Evolutionary conservation across 2,113 vertebrate species (phyloP), one percentile per base, ranked within the genome.

Genomic region (Turdus rufiventris): DNA sequence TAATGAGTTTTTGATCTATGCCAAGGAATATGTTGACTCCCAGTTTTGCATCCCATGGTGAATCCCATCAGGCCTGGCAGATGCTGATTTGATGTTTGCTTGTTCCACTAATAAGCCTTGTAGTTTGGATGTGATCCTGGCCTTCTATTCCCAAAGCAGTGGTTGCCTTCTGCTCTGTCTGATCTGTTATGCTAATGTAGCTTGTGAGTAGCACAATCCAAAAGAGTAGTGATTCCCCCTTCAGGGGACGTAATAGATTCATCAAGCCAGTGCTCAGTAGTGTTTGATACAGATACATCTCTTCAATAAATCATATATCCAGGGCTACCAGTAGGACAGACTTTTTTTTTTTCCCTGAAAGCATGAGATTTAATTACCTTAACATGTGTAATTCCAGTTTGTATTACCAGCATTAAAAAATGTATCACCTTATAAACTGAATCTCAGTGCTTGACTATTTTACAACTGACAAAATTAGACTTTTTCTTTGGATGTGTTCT

Each of bases 31-130:
- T 81, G 86, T 85, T 93, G 88, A 93, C 74, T 95, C 72, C 61
- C 31, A 58, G 15, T 81, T 95, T 89, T 91, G 54, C 56, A 79
- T 91, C 80, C 62, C 74, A 50, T 50, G 70, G 91, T 47, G 89
- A 97, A 88, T 88, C 92, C 78, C 94, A 93, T 91, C 95, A 91
- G 76, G 77, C 81, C 78, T 1, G 53, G 90, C 91, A 96, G 96
- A 96, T 95, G 91, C 91, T 95, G 89, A 96, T 93, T 95, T 96
- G 88, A 93, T 92, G 90, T 96, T 95, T 94, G 54, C 95, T 94
- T 95, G 94, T 94, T 96, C 84, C 93, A 60, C 84, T 97, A 95
- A 97, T 97, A 95, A 97, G 96, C 86, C 90, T 81, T 87, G 90
- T 95, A 94, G 66, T 76, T 93, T 97, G 95, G 95, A 95, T 76